Evolutionary conservation across 1,140 invertebrate genomes (phyloP), one percentile per base, ranked within the genome.

Genomic region (Cherax quadricarinatus): DNA sequence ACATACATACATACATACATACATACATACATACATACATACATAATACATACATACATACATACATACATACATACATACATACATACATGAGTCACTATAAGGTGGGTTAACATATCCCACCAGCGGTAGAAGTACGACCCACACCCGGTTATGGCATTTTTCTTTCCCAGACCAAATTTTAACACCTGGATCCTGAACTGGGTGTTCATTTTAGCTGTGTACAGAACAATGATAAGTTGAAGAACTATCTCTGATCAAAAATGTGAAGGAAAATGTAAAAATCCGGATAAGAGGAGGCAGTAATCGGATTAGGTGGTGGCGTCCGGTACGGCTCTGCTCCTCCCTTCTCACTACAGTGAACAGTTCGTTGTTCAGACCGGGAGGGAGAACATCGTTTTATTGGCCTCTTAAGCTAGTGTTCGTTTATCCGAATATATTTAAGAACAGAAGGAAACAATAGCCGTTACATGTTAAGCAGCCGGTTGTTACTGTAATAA

Each of bases 321-420:
- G 24, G 80, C 88, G 88, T 89, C 88, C 88, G 88, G 88, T 89
- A 70, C 30, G 80, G 88, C 73, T 80, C 86, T 48, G 73, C 49
- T 87, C 86, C 86, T 66, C 83, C 73, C 66, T 70, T 83, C 88
- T 89, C 80, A 62, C 53, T 83, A 82, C 80, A 83, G 88, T 89
- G 88, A 89, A 89, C 88, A 89, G 88, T 89, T 60, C 81, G 80
- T 83, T 89, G 80, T 89, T 83, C 70, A 41, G 53, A 81, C 80
- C 60, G 83, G 88, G 51, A 48, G 88, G 70, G 88, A 30, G 88
- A 89, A 89, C 79, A 89, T 14, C 62, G 66, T 49, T 30, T 48
- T 75, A 30, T 16, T 73, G 85, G 66, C 85, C 62, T 73, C 49
- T 73, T 57, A n/a, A 6, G 7, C 30, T 30, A 53, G 6, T 60